These are phyloP conservation scores for Neostethus bicornis DNA, from an alignment of 2,797 vertebrate species.

Conservation along the genomic window DNA sequence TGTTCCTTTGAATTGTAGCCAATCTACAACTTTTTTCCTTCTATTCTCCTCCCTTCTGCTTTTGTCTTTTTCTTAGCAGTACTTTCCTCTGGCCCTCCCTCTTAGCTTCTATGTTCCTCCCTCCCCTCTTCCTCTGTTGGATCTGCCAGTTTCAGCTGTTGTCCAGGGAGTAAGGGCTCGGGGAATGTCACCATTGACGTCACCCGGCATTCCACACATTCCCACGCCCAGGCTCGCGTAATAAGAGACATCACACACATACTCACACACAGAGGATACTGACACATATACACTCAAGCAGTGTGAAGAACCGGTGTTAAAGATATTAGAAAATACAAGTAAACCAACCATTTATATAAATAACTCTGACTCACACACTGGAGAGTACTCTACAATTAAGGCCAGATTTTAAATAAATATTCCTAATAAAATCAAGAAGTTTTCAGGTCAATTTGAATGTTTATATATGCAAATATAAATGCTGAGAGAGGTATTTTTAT, in stretches of 20 bases:
- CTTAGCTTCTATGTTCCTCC: neutral
- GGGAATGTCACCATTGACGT: constrained; percentile 95
- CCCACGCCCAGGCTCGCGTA: constrained; percentile 78
- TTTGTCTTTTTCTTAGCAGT: too few species aligned
- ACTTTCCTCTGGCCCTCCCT: neutral
- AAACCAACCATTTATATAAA: constrained; percentile 28
- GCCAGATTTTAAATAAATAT: neutral
- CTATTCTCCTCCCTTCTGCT: neutral
- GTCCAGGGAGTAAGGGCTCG: constrained; percentile 76
- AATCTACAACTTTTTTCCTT: neutral
- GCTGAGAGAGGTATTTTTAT: too few species aligned
- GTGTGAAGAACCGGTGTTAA: constrained; percentile 28
- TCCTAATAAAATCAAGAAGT: neutral
- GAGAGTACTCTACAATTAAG: neutral
- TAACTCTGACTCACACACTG: constrained; percentile 27
- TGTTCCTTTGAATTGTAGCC: neutral
- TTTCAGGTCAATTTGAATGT: too few species aligned
- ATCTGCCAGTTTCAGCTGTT: constrained; percentile 82
- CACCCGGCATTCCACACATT: constrained; percentile 89
- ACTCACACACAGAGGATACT: constrained; percentile 6
- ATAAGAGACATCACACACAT: constrained; percentile 58
- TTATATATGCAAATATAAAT: too few species aligned
- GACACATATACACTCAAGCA: constrained; percentile 11
- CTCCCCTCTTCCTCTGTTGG: constrained; percentile 16
- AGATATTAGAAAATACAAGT: constrained; percentile 16